A percentile compares a stretch with the other conserved stretches of the same genome.
phyloP scores from a whole-genome alignment of 1,140 invertebrate species.

The Gryon sp. region DNA sequence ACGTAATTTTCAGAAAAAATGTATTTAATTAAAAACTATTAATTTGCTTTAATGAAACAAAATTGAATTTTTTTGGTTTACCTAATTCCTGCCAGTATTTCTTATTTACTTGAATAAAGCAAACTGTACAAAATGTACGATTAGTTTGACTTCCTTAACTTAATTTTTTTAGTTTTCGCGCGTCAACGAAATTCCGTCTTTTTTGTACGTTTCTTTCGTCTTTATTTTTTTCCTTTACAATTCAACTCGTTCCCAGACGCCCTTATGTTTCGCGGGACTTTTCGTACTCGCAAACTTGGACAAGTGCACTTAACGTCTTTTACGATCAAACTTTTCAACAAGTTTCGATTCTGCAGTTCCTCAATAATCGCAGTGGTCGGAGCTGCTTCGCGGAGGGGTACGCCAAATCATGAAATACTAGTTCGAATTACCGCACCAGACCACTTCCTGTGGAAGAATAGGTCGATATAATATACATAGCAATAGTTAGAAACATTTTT shows the following conservation, averaged over 20 bases:
- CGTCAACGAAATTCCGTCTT: too few relatives aligned
- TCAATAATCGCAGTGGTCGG: constrained; percentile 50
- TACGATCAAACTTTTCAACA: constrained; percentile 67
- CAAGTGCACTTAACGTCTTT: constrained; percentile 67
- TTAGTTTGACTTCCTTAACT: constrained; percentile 14
- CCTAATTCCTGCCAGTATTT: constrained; percentile 7
- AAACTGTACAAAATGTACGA: constrained; percentile 32
- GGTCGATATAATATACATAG: constrained; percentile 61
- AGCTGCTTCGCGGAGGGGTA: not conserved
- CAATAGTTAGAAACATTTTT: constrained; percentile 31
- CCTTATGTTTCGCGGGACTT: constrained; percentile 65
- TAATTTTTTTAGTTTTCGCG: constrained; percentile 38
- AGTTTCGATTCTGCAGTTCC: constrained; percentile 66
- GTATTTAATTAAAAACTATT: too few relatives aligned
- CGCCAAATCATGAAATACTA: constrained; percentile 64
- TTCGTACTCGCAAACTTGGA: constrained; percentile 63
- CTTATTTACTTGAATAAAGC: constrained; percentile 24
- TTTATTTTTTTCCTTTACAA: constrained; percentile 42
- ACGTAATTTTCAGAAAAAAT: too few relatives aligned
- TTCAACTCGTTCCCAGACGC: constrained; percentile 56
- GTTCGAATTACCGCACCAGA: constrained; percentile 57
- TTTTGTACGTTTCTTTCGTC: constrained; percentile 38
- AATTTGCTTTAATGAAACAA: too few relatives aligned
- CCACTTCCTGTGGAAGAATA: constrained; percentile 50
- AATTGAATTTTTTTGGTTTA: too few relatives aligned